Base-by-base conservation (phyloP, 2,888 invertebrate species). In the Rhamnusium bicolor region DNA sequence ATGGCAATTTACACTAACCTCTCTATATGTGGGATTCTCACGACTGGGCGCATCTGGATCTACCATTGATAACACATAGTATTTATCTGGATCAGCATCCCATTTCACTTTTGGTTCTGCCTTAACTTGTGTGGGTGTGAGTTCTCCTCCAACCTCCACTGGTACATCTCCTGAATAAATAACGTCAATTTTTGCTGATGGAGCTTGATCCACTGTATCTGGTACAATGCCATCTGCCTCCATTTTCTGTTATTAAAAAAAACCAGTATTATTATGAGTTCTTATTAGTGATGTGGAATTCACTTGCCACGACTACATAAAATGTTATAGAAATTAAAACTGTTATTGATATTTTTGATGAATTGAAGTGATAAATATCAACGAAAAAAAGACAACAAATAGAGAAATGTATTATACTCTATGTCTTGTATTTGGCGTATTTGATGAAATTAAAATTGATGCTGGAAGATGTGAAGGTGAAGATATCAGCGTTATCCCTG, bases 41-140 rank as follows among this genome's bases (percentile, higher is more conserved):
- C 97, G 92, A 78, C 94, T 94, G 0, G 97, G 97, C 7, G 97
- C 97, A 90, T 98, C 98, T 0, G 97, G 97, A 90, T 98, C 98
- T 90, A 29, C 86, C 89, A 90, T 89, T 14, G 88, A 88, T 53
- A 91, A 80, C 0, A 94, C 92, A 85, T 96, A 96, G 78, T 91
- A 92, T 75, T 89, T 87, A 62, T 86, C 86, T 14, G 89, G 86
- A 75, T 92, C 91, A 2, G 89, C 89, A 0, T 91, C 89, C 93
- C 93, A 96, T 70, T 89, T 89, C 3, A 95, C 90, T 0, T 85
- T 85, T 0, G 96, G 96, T 66, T 88, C 88, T 84, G 94, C 90
- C 86, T 94, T 92, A 0, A 94, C 94, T 85, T 92, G 91, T 10
- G 92, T 92, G 3, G 93, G 93, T 3, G 94, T 94, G 58, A 94